phyloP scores from a whole-genome alignment of 2,113 vertebrate species.

The Corydoras maculifer region DNA sequence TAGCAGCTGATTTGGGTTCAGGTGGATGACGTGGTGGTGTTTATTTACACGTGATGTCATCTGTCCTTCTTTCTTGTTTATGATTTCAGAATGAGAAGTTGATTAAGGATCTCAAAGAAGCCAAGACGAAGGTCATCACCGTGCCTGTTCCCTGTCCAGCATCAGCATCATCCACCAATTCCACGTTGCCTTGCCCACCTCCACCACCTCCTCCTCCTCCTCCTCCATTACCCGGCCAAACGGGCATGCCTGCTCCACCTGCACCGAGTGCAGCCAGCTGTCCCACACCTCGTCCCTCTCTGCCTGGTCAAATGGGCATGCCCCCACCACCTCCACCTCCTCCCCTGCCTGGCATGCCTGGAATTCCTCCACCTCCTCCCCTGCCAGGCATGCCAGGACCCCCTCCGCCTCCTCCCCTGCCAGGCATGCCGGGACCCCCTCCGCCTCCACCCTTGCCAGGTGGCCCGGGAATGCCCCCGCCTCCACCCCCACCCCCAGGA shows the following conservation, averaged over 20 bases:
- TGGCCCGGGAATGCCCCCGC: slow-evolving; percentile 34
- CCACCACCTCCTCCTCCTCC: slow-evolving; percentile 35
- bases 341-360: slow-evolving; percentile 49
- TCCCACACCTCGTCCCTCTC: slow-evolving; percentile 2
- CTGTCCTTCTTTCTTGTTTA: slow-evolving; percentile 19
- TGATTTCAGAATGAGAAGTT: slow-evolving; percentile 67
- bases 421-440: slow-evolving; percentile 32
- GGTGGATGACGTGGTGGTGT: too few relatives aligned
- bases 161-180: neutral
- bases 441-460: slow-evolving; percentile 48
- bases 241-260: slow-evolving; percentile 26
- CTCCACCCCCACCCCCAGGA: slow-evolving; percentile 57
- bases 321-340: slow-evolving; percentile 39
- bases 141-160: slow-evolving; percentile 44
- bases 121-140: slow-evolving; percentile 64
- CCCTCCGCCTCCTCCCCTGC: slow-evolving; percentile 39
- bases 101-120: slow-evolving; percentile 73
- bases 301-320: slow-evolving; percentile 40
- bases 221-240: slow-evolving; percentile 36
- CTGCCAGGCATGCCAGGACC: slow-evolving; percentile 25
- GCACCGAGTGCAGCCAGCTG: too few relatives aligned
- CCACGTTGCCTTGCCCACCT: slow-evolving; percentile 9
- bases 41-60: neutral
- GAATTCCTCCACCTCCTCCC: slow-evolving; percentile 47
- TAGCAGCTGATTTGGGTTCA: too few relatives aligned